These are phyloP conservation scores for Urocitellus parryii DNA, from an alignment of 2,113 vertebrate genomes.

Conservation along the genomic window DNA sequence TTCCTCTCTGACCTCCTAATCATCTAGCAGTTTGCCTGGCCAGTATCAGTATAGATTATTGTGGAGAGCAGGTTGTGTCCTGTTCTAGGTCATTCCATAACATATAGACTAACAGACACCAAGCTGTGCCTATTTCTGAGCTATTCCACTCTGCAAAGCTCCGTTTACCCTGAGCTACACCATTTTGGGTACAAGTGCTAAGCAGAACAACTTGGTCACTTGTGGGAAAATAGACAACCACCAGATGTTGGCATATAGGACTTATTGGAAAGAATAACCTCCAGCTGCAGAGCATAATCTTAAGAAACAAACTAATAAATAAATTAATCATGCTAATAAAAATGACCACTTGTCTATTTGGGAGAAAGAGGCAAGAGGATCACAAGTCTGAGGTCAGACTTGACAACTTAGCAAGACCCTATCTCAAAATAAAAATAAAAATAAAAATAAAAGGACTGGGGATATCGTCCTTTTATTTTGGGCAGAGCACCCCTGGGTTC, in stretches of 20 bases:
- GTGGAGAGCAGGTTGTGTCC: background rate
- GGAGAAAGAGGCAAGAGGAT: too few species aligned
- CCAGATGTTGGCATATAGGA: too few species aligned
- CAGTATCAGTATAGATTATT: background rate
- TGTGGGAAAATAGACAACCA: too few species aligned
- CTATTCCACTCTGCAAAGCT: background rate
- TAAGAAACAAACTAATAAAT: background rate
- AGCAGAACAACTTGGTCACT: too few species aligned
- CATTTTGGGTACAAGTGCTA: too few species aligned
- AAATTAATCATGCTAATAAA: background rate
- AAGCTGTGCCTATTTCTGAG: background rate
- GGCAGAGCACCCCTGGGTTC: too few species aligned
- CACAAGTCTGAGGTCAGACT: too few species aligned
- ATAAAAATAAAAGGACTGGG: too few species aligned
- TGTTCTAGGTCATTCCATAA: background rate
- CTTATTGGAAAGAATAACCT: background rate
- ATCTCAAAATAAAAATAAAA: too few species aligned
- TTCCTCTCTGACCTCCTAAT: background rate
- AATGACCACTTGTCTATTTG: background rate
- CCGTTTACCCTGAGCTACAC: too few species aligned
- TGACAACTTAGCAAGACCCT: too few species aligned
- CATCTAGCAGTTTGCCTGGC: background rate
- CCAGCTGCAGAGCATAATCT: background rate
- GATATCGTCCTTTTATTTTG: too few species aligned
- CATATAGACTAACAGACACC: background rate